phyloP scores from a whole-genome alignment of 2,113 vertebrate genomes.

The Eurystomus gularis region DNA sequence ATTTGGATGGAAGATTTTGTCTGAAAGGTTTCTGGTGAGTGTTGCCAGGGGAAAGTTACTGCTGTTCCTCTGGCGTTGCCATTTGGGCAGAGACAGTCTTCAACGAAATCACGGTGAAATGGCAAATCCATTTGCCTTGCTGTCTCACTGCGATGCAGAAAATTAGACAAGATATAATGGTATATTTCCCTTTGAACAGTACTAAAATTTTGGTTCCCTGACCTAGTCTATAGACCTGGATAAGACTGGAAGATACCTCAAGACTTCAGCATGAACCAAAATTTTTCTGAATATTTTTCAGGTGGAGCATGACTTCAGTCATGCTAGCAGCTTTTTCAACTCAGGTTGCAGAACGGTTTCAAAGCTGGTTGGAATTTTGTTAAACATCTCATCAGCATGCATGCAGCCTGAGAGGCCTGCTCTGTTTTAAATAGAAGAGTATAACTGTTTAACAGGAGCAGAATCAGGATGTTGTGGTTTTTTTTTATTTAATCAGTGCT shows the following conservation, averaged over 20 bases:
- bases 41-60: not conserved
- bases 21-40: not conserved
- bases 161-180: not conserved
- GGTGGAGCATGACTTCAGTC: not conserved
- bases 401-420: not conserved
- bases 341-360: not conserved
- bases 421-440: not conserved
- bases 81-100: not conserved
- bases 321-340: not conserved
- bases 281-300: not conserved
- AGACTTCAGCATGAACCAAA: not conserved
- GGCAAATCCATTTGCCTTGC: not conserved
- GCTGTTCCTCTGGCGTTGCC: not conserved
- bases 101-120: not conserved
- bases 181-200: not conserved
- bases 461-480: not conserved
- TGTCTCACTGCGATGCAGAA: not conserved
- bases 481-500: not conserved
- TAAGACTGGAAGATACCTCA: not conserved
- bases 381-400: not conserved
- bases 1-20: not conserved
- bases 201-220: not conserved
- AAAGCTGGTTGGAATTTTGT: not conserved
- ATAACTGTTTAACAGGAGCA: not conserved
- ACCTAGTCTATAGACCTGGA: not conserved